phyloP scores from a whole-genome alignment of 1,140 invertebrate species.

The Bombus sibiricus region DNA sequence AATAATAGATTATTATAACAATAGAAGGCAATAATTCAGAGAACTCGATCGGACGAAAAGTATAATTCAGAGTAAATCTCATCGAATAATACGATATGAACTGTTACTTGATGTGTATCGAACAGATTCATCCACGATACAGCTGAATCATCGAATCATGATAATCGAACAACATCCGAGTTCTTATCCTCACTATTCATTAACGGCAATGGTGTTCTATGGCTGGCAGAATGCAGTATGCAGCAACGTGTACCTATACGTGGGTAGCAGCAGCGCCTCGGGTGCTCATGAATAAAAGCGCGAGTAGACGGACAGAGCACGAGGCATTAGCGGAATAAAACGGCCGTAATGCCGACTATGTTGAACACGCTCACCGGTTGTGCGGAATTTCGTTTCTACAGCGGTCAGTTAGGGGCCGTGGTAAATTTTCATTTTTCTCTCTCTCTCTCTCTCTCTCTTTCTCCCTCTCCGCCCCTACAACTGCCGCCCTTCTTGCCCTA shows the following conservation, averaged over 20 bases:
- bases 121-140: neutral
- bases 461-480: neutral
- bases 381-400: slow-evolving; percentile 63
- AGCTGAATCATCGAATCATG: neutral
- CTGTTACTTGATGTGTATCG: neutral
- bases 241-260: slow-evolving; percentile 8
- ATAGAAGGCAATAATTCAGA: neutral
- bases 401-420: slow-evolving; percentile 37
- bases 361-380: slow-evolving; percentile 66
- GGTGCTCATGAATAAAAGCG: slow-evolving; percentile 67
- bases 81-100: neutral
- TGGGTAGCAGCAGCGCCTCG: slow-evolving; percentile 22
- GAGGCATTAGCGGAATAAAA: slow-evolving; percentile 67
- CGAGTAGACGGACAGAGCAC: slow-evolving; percentile 60
- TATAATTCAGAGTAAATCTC: neutral
- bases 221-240: slow-evolving; percentile 23
- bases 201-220: slow-evolving; percentile 45
- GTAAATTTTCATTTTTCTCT: slow-evolving; percentile 63
- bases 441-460: neutral
- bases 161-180: slow-evolving; percentile 7
- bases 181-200: slow-evolving; percentile 45
- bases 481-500: neutral
- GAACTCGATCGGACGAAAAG: neutral
- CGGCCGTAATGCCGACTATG: slow-evolving; percentile 64
- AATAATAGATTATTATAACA: too few species aligned